Evolutionary conservation across 2,797 vertebrate species (phyloP).

Genomic region (Graptemys geographica): DNA sequence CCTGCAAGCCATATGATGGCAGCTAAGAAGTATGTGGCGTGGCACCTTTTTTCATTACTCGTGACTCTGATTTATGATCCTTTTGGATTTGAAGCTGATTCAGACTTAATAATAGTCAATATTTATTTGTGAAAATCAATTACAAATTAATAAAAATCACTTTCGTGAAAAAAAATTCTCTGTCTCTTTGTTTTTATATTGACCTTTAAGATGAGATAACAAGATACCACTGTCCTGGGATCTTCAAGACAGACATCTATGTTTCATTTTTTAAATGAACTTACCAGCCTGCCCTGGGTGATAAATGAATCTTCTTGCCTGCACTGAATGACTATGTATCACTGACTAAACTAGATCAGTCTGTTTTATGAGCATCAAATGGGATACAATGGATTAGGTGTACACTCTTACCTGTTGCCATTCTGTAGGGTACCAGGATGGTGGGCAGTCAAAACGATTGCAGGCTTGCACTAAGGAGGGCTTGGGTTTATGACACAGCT

Average conservation of each 20-base stretch:
- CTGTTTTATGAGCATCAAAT: neutral
- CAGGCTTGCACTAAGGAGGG: slow-evolving; percentile 91
- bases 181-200: accelerated
- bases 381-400: neutral
- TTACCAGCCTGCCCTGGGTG: neutral
- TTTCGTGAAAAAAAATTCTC: neutral
- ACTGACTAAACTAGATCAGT: neutral
- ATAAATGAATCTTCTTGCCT: neutral
- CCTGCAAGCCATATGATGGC: neutral
- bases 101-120: neutral
- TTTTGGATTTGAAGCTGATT: neutral
- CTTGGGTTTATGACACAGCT: slow-evolving; percentile 88
- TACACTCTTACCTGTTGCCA: slow-evolving; percentile 89
- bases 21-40: neutral
- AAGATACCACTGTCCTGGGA: neutral
- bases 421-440: slow-evolving; percentile 88
- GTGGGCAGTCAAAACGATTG: slow-evolving; percentile 95
- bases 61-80: neutral
- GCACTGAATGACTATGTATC: neutral
- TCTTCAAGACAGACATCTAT: neutral
- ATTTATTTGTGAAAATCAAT: neutral
- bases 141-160: neutral
- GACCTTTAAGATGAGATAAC: neutral
- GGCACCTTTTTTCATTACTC: neutral
- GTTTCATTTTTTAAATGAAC: neutral